These are phyloP conservation scores for Gila robusta DNA, from an alignment of 2,797 vertebrate genomes.

Conservation along the genomic window DNA sequence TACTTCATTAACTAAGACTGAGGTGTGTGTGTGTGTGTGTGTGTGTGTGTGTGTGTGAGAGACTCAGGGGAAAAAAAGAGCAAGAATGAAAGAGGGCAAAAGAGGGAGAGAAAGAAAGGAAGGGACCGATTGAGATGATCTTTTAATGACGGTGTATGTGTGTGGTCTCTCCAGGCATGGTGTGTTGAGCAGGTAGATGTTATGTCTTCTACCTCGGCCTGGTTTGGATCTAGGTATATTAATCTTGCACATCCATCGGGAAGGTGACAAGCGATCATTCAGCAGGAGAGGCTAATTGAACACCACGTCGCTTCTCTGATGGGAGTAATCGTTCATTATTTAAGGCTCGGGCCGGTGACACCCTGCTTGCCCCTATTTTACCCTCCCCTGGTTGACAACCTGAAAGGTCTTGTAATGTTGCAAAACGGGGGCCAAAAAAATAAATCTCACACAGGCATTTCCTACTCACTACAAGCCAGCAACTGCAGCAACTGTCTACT, in stretches of 20 bases:
- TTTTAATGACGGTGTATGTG: conserved; percentile 30
- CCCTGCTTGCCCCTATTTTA: conserved; percentile 70
- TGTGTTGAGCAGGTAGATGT: conserved; percentile 78
- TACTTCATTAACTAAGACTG: conserved; percentile 78
- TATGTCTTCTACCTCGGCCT: conserved; percentile 85
- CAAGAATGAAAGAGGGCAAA: background rate
- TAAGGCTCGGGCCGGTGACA: conserved; percentile 75
- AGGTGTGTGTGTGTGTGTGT: background rate
- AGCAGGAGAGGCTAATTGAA: conserved; percentile 93
- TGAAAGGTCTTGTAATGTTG: conserved; percentile 73
- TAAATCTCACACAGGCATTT: conserved; percentile 65
- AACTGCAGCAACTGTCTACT: conserved; percentile 1
- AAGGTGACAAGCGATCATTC: conserved; percentile 91
- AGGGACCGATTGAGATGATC: conserved; percentile 10
- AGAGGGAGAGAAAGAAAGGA: background rate
- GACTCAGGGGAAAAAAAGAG: background rate
- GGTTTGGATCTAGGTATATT: conserved; percentile 88
- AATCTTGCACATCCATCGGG: conserved; percentile 89
- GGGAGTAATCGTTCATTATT: conserved; percentile 92
- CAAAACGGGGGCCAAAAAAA: conserved; percentile 73
- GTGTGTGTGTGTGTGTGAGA: background rate
- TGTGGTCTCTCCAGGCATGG: conserved; percentile 17
- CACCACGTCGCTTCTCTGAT: conserved; percentile 88
- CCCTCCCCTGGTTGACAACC: conserved; percentile 74
- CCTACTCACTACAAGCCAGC: conserved; percentile 31